Evolutionary conservation across 1,140 invertebrate genomes (phyloP).

Genomic region (Mya arenaria): DNA sequence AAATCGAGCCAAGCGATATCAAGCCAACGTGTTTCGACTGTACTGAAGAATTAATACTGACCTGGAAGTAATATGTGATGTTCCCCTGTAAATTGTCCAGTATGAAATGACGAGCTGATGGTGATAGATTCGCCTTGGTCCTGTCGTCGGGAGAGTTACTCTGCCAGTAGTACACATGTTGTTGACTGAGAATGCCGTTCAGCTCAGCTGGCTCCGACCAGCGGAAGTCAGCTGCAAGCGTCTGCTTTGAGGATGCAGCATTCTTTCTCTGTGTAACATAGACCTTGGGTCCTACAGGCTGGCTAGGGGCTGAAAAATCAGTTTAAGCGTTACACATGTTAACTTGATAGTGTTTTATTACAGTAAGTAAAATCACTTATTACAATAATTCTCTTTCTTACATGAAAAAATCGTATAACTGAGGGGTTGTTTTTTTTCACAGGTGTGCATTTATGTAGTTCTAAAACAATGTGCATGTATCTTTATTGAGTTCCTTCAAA

Average conservation of each 20-base stretch:
- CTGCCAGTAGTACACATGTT: conserved; percentile 84
- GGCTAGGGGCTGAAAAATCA: conserved; percentile 86
- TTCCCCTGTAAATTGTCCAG: conserved; percentile 84
- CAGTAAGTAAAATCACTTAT: no score
- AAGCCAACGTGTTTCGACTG: conserved; percentile 82
- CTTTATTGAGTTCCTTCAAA: no score
- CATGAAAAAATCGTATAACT: no score
- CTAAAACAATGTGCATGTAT: no score
- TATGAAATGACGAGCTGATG: conserved; percentile 83
- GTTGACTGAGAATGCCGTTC: conserved; percentile 89
- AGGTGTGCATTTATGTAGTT: no score
- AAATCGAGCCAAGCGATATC: neutral
- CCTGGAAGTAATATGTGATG: conserved; percentile 89
- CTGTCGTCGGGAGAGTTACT: conserved; percentile 28
- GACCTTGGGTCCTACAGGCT: conserved; percentile 86
- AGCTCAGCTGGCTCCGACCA: conserved; percentile 88
- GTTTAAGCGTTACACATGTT: no score
- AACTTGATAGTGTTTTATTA: no score
- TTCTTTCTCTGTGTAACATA: conserved; percentile 84
- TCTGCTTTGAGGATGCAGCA: conserved; percentile 69
- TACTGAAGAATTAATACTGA: conserved; percentile 81
- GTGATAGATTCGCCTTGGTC: conserved; percentile 69
- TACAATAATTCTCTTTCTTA: no score
- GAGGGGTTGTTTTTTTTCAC: no score
- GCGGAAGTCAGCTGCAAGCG: conserved; percentile 83